Base-by-base conservation (phyloP, 1,140 invertebrate species). In the Drosophila bipectinata region DNA sequence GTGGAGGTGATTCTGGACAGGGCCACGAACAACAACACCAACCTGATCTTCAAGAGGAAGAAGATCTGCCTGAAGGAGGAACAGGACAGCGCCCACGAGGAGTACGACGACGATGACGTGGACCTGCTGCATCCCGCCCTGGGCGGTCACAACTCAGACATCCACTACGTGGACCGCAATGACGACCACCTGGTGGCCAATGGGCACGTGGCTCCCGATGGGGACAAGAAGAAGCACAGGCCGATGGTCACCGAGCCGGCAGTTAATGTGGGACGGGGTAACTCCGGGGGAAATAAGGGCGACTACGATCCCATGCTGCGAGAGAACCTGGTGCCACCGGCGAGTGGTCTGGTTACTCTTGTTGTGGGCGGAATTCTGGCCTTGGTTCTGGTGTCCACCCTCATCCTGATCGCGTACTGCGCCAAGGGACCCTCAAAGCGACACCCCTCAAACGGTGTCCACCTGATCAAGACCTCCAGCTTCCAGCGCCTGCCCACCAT, bases 1-100 rank as follows among this genome's bases (percentile, higher is more conserved):
- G 93, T 98, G 64, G 98, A 98, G 91, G 95, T 98, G 34, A 97
- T 96, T 5, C 92, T 95, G 10, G 94, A 94, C 52, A 93, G 94
- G 28, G 92, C 93, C 5, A 92, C 92, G 18, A 93, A 93, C 56
- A 96, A 96, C 78, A 94, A 94, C 3, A 97, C 97, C 1, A 94
- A 94, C 15, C 92, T 98, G 41, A 95, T 95, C 66, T 96, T 98
- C 79, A 94, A 94, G 57, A 92, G 98, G 18, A 96, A 95, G 80
- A 98, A 98, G 92, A 96, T 97, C 67, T 98, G 98, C 79, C 28
- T 91, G 26, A 72, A 69, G 10, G 83, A 88, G 32, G 83, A 88
- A 12, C 84, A 81, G 21, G 85, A 88, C 14, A 82, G 75, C 32
- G 79, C 88, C 6, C 84, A 91, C 3, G 79, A 88, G 66, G 88